Base-by-base conservation (phyloP, 2,888 invertebrate species). In the Tinea pellionella region DNA sequence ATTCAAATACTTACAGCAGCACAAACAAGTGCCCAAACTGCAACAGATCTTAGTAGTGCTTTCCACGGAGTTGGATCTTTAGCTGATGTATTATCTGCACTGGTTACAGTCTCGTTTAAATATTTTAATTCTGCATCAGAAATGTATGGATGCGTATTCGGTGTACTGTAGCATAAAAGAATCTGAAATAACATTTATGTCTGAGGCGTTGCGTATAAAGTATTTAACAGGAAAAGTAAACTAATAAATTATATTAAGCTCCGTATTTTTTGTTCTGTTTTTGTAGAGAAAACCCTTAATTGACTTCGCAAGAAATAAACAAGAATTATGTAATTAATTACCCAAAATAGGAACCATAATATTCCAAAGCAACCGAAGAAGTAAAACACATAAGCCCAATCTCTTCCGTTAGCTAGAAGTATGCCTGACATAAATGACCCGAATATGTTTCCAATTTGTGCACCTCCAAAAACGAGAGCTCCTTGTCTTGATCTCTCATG, bases 1-100 rank as follows among this genome's bases (percentile, higher is more conserved):
- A 47, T 47, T 19, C 13, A 24, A 53, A 53, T 24, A 78, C 89
- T 88, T 73, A 88, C 88, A 67, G 93, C 93, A 64, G 94, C 94
- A 62, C 89, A 89, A 0, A 94, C 81, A 13, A 94, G 71, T 0
- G 94, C 93, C 89, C 93, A 91, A 59, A 93, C 86, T 0, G 94
- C 92, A n/a, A 89, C 81, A 15, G 90, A 93, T n/a, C 89, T 90
- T 0, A 93, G 78, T 37, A 95, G 92, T 0, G 89, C 88, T 65
- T 82, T 89, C 93, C 94, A 94, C 0, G 94, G 94, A 0, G 92
- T 91, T 0, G 90, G 89, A 53, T 90, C 89, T 62, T 81, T 70
- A 1, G 90, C 76, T 63, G 82, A 85, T 63, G 81, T 79, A 12
- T 77, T 89, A 12, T 90, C 89, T n/a, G 88, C 87, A 59, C 81